Evolutionary conservation across 2,113 vertebrate species (phyloP).

Genomic region (Stigmatopora argus): DNA sequence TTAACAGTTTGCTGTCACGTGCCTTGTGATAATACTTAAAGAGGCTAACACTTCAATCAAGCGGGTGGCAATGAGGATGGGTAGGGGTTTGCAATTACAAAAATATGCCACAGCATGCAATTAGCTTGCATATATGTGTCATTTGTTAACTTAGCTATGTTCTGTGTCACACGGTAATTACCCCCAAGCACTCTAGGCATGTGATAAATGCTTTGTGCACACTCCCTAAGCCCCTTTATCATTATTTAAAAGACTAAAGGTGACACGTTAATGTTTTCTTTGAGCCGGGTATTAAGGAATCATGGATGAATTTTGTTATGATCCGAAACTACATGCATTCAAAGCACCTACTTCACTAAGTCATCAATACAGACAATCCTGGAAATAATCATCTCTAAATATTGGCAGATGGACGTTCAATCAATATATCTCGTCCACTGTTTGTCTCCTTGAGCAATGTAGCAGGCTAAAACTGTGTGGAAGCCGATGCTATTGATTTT

Average conservation of each 20-base stretch:
- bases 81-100: constrained; percentile 37
- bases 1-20: constrained; percentile 54
- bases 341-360: constrained; percentile 21
- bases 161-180: constrained; percentile 52
- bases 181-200: constrained; percentile 38
- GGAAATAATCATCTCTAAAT: constrained; percentile 61
- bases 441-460: constrained; percentile 55
- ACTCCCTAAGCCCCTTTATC: constrained; percentile 32
- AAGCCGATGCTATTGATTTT: constrained; percentile 64
- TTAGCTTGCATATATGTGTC: constrained; percentile 36
- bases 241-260: constrained; percentile 20
- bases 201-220: constrained; percentile 33
- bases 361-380: constrained; percentile 39
- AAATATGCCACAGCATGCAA: constrained; percentile 48
- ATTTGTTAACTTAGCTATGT: constrained; percentile 46
- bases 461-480: constrained; percentile 38
- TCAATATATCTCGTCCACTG: constrained; percentile 62
- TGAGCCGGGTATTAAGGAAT: constrained; percentile 7
- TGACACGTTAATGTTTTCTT: constrained; percentile 22
- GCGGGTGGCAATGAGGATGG: constrained; percentile 34
- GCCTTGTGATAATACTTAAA: constrained; percentile 49
- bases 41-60: constrained; percentile 52
- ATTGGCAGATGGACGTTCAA: constrained; percentile 63
- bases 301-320: neutral
- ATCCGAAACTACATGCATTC: neutral